Percentiles rank a stretch among this genome's conserved stretches.
These are phyloP conservation scores for Ochotona princeps DNA, from an alignment of 2,113 vertebrate species.

Conservation along the genomic window DNA sequence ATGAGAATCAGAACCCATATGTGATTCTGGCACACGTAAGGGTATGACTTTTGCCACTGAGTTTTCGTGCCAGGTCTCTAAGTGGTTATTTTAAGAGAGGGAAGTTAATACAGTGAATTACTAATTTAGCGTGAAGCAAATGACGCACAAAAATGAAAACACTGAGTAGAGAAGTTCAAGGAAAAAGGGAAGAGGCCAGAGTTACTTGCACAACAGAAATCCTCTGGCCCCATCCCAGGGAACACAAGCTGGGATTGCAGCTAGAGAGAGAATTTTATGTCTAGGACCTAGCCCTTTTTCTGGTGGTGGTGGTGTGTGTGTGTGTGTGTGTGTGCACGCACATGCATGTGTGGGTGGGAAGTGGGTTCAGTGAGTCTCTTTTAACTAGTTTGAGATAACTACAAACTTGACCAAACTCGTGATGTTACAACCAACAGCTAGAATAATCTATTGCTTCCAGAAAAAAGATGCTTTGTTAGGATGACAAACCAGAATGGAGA, in stretches of 20 bases:
- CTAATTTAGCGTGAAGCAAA: not conserved
- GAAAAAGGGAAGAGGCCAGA: not conserved
- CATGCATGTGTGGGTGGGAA: not conserved
- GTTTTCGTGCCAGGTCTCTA: not conserved
- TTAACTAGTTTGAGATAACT: not conserved
- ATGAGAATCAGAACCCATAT: too few relatives aligned
- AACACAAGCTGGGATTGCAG: not conserved
- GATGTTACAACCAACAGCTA: not conserved
- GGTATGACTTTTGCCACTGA: too few relatives aligned
- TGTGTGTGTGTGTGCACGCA: too few relatives aligned
- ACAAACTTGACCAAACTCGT: not conserved
- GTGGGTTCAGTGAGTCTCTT: not conserved
- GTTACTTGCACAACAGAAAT: not conserved
- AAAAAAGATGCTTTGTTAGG: not conserved
- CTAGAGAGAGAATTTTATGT: too few relatives aligned
- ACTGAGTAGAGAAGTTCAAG: not conserved
- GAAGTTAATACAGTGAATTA: not conserved
- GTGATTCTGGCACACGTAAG: too few relatives aligned
- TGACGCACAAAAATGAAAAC: not conserved
- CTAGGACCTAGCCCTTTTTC: not conserved
- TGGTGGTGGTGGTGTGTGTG: too few relatives aligned
- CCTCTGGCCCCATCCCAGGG: accelerated
- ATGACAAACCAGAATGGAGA: not conserved
- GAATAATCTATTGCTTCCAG: accelerated
- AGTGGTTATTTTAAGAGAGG: not conserved